phyloP scores from a whole-genome alignment of 2,113 vertebrate genomes.

The Odocoileus virginianus region DNA sequence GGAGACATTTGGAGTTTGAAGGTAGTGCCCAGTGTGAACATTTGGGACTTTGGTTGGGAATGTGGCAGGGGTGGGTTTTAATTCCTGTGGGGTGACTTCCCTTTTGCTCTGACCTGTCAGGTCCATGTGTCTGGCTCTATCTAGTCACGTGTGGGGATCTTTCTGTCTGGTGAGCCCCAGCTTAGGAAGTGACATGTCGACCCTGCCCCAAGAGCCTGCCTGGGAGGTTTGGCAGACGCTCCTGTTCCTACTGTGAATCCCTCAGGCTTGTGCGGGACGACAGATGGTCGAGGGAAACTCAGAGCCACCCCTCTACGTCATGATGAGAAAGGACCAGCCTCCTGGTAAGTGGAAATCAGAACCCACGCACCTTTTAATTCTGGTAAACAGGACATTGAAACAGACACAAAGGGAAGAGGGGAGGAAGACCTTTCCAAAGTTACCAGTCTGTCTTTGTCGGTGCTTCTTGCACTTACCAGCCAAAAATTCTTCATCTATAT shows the following conservation, averaged over 20 bases:
- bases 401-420: not conserved
- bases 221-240: conserved; percentile 29
- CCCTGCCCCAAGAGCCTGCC: conserved; percentile 23
- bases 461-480: not conserved
- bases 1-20: not conserved
- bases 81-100: not conserved
- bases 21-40: not conserved
- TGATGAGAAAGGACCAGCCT: conserved; percentile 64
- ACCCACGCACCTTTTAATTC: conserved; percentile 24
- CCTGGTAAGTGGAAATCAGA: conserved; percentile 44
- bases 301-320: conserved; percentile 29
- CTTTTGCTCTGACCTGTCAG: not conserved
- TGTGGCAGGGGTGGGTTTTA: not conserved
- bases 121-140: not conserved
- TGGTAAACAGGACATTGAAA: conserved; percentile 5
- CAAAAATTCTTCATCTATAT: not conserved
- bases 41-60: not conserved
- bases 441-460: not conserved
- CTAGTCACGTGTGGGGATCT: not conserved
- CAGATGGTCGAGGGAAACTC: conserved; percentile 64
- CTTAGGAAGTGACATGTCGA: conserved; percentile 29
- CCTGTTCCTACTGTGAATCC: conserved; percentile 47
- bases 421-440: not conserved
- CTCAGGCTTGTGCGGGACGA: conserved; percentile 50
- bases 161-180: conserved; percentile 7